phyloP scores from a whole-genome alignment of 37 sponge, comb jelly and placozoan species.

The Ianthella basta region DNA sequence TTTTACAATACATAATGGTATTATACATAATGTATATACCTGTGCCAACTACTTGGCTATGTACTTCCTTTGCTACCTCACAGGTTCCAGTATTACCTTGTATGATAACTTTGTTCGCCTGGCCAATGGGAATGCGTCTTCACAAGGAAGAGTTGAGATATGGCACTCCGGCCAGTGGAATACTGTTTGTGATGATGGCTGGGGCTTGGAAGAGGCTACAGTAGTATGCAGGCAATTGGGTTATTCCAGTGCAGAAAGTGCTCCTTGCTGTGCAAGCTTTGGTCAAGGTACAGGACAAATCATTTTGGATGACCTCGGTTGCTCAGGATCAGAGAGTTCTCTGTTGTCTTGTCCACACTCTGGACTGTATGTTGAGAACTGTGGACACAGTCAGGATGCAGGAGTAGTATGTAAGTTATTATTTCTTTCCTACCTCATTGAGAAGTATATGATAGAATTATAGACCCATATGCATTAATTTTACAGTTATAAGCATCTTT shows the following conservation, averaged over 20 bases:
- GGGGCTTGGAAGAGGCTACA: neutral
- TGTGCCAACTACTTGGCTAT: too few species aligned
- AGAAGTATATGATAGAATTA: too few species aligned
- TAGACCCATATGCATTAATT: too few species aligned
- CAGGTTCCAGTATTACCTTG: too few species aligned
- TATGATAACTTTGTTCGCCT: neutral
- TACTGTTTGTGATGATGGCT: constrained; percentile 18
- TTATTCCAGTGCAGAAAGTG: neutral
- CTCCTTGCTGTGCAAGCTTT: neutral
- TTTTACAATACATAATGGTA: too few species aligned
- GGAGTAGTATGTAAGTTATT: neutral
- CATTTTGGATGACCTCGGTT: neutral
- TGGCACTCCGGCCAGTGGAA: neutral
- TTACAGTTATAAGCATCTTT: too few species aligned
- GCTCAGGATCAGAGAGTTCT: neutral
- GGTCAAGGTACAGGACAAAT: neutral
- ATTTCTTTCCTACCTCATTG: too few species aligned
- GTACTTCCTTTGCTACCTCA: too few species aligned
- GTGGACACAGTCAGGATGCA: neutral
- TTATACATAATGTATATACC: too few species aligned
- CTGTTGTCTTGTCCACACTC: neutral
- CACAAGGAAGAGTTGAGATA: constrained; percentile 23
- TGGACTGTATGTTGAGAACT: neutral
- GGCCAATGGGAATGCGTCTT: constrained; percentile 20
- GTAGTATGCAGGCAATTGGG: neutral